Conservation (phyloP, 2,888 invertebrate genomes). For the Drosophila borborema region DNA sequence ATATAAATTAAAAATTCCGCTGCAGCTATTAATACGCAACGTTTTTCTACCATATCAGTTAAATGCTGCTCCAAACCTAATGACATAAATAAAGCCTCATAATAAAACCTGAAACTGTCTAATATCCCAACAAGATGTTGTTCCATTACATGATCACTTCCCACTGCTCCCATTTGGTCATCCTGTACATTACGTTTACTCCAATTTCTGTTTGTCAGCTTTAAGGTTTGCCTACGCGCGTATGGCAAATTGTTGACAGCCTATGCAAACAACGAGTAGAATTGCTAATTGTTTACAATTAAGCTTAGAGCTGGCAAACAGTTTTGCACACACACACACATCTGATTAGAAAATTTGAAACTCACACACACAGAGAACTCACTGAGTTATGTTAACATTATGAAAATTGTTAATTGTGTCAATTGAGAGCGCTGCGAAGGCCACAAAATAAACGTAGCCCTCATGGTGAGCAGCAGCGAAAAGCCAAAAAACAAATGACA, state of each 20-base stretch:
- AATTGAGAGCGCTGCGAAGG: conserved; percentile 13
- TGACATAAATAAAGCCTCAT: too few species aligned
- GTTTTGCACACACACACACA: conserved; percentile 21
- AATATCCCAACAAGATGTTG: background rate
- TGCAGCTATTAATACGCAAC: background rate
- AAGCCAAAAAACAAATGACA: conserved; percentile 71
- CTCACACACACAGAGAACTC: conserved; percentile 5
- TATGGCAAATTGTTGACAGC: conserved; percentile 11
- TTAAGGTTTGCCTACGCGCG: background rate
- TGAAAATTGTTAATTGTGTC: conserved; percentile 43
- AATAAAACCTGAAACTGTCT: background rate
- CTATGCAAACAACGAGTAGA: conserved; percentile 31
- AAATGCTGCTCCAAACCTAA: background rate
- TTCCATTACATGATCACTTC: background rate
- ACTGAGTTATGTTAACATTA: conserved; percentile 36
- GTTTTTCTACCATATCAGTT: fast-evolving
- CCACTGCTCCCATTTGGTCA: background rate
- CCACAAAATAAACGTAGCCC: conserved; percentile 23
- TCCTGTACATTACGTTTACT: background rate
- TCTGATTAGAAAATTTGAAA: conserved; percentile 27
- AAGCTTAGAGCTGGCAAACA: conserved; percentile 31
- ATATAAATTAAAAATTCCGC: background rate
- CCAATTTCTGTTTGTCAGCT: background rate
- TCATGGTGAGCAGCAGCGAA: conserved; percentile 24
- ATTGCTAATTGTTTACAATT: conserved; percentile 55